Evolutionary conservation across 2,113 vertebrate genomes (phyloP), one percentile per base, ranked within the genome.

Genomic region (Chloropsis hardwickii): DNA sequence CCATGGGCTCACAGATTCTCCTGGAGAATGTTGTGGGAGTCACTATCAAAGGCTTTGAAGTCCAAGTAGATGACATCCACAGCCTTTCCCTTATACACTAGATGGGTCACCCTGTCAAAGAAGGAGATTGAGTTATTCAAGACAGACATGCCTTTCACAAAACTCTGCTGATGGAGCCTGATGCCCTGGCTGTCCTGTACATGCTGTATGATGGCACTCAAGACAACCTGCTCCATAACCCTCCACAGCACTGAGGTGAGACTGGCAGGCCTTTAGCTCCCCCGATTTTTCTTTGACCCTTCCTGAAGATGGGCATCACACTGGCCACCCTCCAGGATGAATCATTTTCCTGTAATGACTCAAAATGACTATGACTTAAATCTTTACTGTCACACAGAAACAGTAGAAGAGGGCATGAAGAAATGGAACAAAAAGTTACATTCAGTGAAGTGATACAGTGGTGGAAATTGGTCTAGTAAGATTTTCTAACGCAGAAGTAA

Each of bases 281-380:
- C 47, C 8, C 0, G 1, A 1, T 6, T 18, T 27, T 88, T 35
- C 47, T 53, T 3, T 40, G 47, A 35, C 17, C 4, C 14, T 54
- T 40, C 47, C 3, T 12, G 40, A 60, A 47, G 20, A 31, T 14
- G 29, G 78, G 9, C 9, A 45, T 35, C n/a, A 47, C 29, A 40
- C 0, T 40, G 62, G 21, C 29, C 25, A 54, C 6, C 12, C 18
- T 69, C n/a, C 17, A 80, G 9, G 4, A 29, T n/a, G 24, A 79
- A 53, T 12, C 0, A 47, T 37, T 90, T 76, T 81, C 47, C n/a
- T 56, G 8, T 29, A 60, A 76, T 21, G n/a, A 61, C 12, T 40
- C 22, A 40, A 47, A 42, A 51, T 37, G 31, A 33, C 8, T 19
- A 40, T 17, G 23, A 81, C n/a, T 73, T 70, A 83, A 50, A 53